These are phyloP conservation scores for Dromococcyx pavoninus DNA, from an alignment of 2,797 vertebrate genomes.

Conservation along the genomic window DNA sequence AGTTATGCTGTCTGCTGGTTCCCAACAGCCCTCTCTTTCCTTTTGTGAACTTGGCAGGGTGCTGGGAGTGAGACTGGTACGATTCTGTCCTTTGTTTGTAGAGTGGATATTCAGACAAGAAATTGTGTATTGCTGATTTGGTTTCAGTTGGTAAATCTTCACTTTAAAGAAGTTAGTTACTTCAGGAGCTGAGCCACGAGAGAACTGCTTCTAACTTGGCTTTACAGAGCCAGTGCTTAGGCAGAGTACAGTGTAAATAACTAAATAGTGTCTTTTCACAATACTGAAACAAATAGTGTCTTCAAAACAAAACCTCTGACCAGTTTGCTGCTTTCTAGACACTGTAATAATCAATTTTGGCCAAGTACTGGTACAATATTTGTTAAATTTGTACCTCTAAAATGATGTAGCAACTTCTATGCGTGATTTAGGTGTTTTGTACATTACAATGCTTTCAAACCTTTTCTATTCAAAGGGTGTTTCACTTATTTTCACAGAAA, in stretches of 20 bases:
- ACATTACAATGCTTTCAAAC: neutral
- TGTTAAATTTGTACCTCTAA: neutral
- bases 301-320: neutral
- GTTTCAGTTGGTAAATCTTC: neutral
- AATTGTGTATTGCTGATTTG: neutral
- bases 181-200: too few species aligned
- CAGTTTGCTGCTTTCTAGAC: neutral
- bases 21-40: neutral
- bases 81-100: neutral
- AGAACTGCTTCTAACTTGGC: neutral
- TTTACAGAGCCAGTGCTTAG: neutral
- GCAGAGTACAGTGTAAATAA: neutral
- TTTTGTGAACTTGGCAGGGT: neutral
- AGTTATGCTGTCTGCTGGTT: neutral
- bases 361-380: neutral
- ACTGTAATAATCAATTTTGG: neutral
- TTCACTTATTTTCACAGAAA: slow-evolving; percentile 56
- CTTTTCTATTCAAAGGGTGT: neutral
- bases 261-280: neutral
- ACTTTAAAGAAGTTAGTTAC: too few species aligned
- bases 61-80: neutral
- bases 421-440: neutral
- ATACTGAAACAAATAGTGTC: neutral
- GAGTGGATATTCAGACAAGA: neutral
- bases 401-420: neutral